Conservation (phyloP, 53 echinoderm and acorn worm genomes). For the Mesocentrotus franciscanus region DNA sequence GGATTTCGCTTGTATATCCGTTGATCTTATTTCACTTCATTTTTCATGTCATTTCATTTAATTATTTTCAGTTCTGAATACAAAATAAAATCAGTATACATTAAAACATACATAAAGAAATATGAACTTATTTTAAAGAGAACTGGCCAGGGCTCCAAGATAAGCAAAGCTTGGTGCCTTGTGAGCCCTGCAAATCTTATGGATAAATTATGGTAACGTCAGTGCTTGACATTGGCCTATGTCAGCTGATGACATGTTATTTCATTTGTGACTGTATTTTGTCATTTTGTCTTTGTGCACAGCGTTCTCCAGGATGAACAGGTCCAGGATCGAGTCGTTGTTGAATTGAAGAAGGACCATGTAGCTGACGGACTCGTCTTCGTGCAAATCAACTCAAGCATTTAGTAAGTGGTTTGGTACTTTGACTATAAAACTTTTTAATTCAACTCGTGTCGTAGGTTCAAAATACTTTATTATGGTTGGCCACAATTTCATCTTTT, state of each 20-base stretch:
- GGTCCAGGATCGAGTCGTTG: background rate
- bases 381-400: background rate
- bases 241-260: background rate
- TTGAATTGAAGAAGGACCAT: background rate
- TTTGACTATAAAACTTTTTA: background rate
- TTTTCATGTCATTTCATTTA: too few relatives aligned
- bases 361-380: slow-evolving; percentile 7
- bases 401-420: background rate
- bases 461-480: background rate
- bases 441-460: background rate
- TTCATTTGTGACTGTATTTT: background rate
- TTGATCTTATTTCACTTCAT: too few relatives aligned
- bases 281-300: background rate
- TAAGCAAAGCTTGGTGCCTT: too few relatives aligned
- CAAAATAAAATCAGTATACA: too few relatives aligned
- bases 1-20: too few relatives aligned
- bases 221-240: too few relatives aligned
- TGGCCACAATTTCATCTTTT: background rate
- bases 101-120: too few relatives aligned
- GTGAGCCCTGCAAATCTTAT: too few relatives aligned
- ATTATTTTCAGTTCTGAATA: too few relatives aligned
- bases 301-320: background rate
- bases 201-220: too few relatives aligned
- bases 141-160: too few relatives aligned
- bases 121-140: too few relatives aligned